These are phyloP conservation scores for Sciurus carolinensis DNA, from an alignment of 2,797 vertebrate species.

Conservation along the genomic window DNA sequence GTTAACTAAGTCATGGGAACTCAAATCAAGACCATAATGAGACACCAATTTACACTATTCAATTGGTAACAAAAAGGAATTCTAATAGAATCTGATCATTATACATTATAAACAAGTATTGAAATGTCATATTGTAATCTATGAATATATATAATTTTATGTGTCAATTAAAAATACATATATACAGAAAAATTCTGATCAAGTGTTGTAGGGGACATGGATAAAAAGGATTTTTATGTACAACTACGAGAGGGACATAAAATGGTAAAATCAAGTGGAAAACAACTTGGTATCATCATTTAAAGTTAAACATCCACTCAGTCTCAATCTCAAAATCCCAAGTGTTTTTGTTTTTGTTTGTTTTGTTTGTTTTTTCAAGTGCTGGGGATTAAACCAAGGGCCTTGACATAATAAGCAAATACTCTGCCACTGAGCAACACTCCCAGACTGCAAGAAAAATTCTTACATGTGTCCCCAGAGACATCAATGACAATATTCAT, in stretches of 20 bases:
- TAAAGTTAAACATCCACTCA: neutral
- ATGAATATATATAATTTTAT: neutral
- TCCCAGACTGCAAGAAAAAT: neutral
- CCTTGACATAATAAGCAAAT: too few relatives aligned
- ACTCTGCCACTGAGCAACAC: neutral
- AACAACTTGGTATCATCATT: neutral
- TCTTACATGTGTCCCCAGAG: neutral
- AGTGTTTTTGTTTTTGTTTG: neutral
- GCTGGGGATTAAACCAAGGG: neutral
- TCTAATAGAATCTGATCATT: neutral
- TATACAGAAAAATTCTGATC: neutral
- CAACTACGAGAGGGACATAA: neutral
- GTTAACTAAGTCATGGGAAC: neutral
- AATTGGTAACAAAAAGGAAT: neutral
- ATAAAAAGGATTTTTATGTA: neutral
- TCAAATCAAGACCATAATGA: neutral
- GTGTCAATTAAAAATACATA: neutral
- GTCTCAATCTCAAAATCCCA: neutral
- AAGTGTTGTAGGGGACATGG: neutral
- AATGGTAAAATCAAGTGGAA: neutral
- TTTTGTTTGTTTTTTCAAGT: neutral
- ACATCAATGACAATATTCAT: neutral
- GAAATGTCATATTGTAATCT: neutral
- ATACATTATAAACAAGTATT: neutral
- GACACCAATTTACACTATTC: neutral